Evolutionary conservation across 2,113 vertebrate species (phyloP), one percentile per base, ranked within the genome.

Genomic region (Otis tarda): DNA sequence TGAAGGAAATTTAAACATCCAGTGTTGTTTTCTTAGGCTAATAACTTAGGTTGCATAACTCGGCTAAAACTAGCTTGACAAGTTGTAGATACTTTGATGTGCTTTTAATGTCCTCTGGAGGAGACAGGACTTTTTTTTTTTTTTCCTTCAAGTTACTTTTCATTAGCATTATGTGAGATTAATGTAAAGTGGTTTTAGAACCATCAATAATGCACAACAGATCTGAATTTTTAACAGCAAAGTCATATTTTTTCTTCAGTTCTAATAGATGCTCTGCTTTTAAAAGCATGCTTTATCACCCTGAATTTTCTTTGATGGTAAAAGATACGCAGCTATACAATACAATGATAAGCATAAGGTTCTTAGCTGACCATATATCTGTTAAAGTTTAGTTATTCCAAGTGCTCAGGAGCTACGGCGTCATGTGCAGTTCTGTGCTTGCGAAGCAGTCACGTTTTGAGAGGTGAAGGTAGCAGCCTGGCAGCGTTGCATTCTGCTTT

Each of bases 291-390:
- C 16, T 65, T 65, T 63, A 47, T 50, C 50, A 16, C 25, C 16
- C 4, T 8, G 2, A 17, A 6, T 60, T 87, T 61, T 60, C 59
- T 90, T 71, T 30, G 41, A 24, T 64, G 37, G 57, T 31, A 21
- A 56, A 86, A 50, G 37, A 15, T 9, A 3, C 5, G 15, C 41
- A 50, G 17, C 5, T 45, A 19, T 14, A 11, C 31, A 15, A 0
- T 15, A 6, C 8, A 27, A 1, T 5, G 14, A 47, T 20, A 22
- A 39, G n/a, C 0, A 0, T 14, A 82, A 89, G 53, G 25, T 52
- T 20, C 70, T 55, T 27, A 12, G 37, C 28, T 56, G 60, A 23
- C 35, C 19, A 0, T 2, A 1, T 23, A 2, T 28, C 30, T 47
- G 4, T 75, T 39, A 7, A 64, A 77, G 23, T 61, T 75, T 5